phyloP scores from a whole-genome alignment of 2,888 invertebrate species.

The Folsomia candida region DNA sequence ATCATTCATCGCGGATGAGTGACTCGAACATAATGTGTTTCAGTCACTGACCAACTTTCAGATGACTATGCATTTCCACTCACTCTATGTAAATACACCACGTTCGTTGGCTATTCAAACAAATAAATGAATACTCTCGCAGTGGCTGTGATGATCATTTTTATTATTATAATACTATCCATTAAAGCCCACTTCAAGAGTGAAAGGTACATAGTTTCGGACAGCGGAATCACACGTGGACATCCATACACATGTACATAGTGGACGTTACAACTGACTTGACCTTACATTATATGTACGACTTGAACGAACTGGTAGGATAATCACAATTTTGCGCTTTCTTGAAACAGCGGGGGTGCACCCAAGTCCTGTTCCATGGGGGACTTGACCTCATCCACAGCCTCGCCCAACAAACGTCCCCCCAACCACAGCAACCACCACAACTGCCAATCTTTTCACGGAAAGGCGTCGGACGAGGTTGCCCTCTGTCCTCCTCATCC shows the following conservation, averaged over 20 bases:
- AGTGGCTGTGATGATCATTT: too few species aligned
- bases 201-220: too few species aligned
- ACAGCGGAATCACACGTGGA: too few species aligned
- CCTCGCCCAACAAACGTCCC: conserved; percentile 28
- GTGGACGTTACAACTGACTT: too few species aligned
- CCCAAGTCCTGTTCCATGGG: conserved; percentile 49
- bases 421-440: conserved; percentile 34
- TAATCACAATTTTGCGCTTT: too few species aligned
- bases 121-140: too few species aligned
- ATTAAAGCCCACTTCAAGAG: too few species aligned
- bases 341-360: conserved; percentile 26
- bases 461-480: conserved; percentile 28
- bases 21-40: conserved; percentile 2
- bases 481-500: conserved; percentile 36
- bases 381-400: conserved; percentile 42
- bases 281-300: too few species aligned
- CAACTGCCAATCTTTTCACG: conserved; percentile 30
- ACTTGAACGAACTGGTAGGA: too few species aligned
- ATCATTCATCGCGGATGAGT: conserved; percentile 22
- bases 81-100: conserved; percentile 7
- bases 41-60: conserved; percentile 2
- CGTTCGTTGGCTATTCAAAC: too few species aligned
- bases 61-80: background rate
- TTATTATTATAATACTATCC: too few species aligned
- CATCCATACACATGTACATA: too few species aligned